phyloP scores from a whole-genome alignment of 1,140 invertebrate species.

The Platorchestia sp. region DNA sequence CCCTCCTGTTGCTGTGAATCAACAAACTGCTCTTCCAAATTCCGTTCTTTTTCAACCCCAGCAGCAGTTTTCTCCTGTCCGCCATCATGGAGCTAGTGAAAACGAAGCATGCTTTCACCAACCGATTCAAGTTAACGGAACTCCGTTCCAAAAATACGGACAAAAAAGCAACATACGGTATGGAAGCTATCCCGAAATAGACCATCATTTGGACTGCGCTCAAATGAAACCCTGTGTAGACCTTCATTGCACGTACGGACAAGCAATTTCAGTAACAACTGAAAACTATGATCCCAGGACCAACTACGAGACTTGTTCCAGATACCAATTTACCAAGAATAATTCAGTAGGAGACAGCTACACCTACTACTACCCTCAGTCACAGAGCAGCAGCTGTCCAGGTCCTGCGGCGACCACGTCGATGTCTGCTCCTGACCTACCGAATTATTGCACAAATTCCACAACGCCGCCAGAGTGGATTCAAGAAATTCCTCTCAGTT shows the following conservation, averaged over 20 bases:
- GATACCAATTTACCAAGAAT: slow-evolving; percentile 2
- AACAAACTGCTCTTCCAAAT: not conserved
- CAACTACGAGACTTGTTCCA: not conserved
- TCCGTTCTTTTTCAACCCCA: not conserved
- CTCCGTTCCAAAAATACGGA: not conserved
- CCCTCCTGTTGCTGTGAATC: not conserved
- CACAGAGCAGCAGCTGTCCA: not conserved
- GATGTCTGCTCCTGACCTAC: not conserved
- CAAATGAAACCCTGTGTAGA: not conserved
- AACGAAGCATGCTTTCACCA: not conserved
- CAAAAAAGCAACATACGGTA: not conserved
- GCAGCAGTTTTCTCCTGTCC: not conserved
- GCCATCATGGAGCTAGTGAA: not conserved
- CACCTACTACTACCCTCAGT: not conserved
- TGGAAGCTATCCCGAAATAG: not conserved
- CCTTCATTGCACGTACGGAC: not conserved
- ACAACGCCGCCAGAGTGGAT: not conserved
- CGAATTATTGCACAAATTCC: not conserved
- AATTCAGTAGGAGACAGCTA: not conserved
- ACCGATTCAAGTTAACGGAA: not conserved
- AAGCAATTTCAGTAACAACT: not conserved
- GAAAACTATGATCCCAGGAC: not conserved
- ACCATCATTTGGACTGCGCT: not conserved
- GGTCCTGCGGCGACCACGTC: not conserved
- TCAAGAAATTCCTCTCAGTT: not conserved